Evolutionary conservation across 2,797 vertebrate species (phyloP).

Genomic region (Notoglanidium macrostoma): DNA sequence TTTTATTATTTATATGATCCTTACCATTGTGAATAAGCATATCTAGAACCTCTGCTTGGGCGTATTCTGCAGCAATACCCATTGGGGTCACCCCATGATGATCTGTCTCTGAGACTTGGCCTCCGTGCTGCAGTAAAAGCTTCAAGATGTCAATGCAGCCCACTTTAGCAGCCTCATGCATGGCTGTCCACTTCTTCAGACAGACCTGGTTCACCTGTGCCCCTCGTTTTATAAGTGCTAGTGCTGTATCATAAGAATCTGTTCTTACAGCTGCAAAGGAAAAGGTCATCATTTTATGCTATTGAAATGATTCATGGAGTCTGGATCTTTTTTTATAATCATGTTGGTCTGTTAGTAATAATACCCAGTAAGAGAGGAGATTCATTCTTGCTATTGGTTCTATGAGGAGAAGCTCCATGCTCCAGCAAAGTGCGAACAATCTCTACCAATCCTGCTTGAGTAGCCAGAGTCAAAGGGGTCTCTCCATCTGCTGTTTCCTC

Average conservation of each 20-base stretch:
- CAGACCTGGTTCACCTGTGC: conserved; percentile 81
- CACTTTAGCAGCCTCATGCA: conserved; percentile 86
- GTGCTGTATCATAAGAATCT: conserved; percentile 76
- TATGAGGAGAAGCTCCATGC: conserved; percentile 79
- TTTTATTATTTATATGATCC: conserved; percentile 4
- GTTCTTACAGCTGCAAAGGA: conserved; percentile 73
- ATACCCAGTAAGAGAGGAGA: conserved; percentile 84
- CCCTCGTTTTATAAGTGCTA: conserved; percentile 75
- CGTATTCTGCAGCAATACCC: conserved; percentile 80
- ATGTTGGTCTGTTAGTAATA: neutral
- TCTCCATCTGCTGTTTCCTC: conserved; percentile 83
- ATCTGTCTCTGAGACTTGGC: conserved; percentile 76
- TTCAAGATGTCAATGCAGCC: conserved; percentile 77
- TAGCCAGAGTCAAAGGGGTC: conserved; percentile 82
- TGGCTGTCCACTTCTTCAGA: conserved; percentile 79
- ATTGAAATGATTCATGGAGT: neutral
- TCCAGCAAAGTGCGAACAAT: conserved; percentile 79
- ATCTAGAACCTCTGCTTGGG: conserved; percentile 79
- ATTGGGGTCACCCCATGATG: conserved; percentile 80
- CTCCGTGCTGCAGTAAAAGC: conserved; percentile 80
- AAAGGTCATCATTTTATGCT: conserved; percentile 3
- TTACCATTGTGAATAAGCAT: conserved; percentile 86
- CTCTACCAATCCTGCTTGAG: conserved; percentile 75
- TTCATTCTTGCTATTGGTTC: conserved; percentile 82
- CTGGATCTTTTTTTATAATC: neutral